Conservation (phyloP, 1,140 invertebrate genomes). For the Drosophila kurseongensis region DNA sequence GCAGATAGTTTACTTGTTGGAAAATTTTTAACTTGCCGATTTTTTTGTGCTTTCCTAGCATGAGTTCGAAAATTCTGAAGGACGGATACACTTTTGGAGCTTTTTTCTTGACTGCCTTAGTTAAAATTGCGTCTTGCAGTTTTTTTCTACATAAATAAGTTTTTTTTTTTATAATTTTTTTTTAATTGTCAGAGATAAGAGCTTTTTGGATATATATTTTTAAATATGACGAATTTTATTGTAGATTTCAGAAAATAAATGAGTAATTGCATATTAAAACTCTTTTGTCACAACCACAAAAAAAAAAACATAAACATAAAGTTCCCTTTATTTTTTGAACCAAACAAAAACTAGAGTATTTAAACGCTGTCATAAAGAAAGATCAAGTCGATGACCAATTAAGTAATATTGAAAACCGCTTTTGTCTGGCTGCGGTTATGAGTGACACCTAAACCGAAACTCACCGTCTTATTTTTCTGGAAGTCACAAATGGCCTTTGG, state of each 20-base stretch:
- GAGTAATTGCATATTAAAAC: too few relatives aligned
- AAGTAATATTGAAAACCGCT: conserved; percentile 24
- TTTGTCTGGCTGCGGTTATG: not conserved
- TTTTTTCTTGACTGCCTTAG: not conserved
- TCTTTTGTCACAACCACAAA: too few relatives aligned
- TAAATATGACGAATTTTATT: too few relatives aligned
- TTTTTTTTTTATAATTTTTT: too few relatives aligned
- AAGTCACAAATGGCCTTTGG: conserved; percentile 37
- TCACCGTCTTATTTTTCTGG: conserved; percentile 50
- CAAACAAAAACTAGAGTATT: not conserved
- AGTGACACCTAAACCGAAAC: conserved; percentile 14
- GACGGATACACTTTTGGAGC: not conserved
- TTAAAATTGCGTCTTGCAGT: too few relatives aligned
- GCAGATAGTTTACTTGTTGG: not conserved
- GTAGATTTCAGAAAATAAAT: too few relatives aligned
- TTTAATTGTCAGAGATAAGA: too few relatives aligned
- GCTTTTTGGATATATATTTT: too few relatives aligned
- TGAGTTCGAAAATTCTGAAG: not conserved
- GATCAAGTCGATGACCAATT: conserved; percentile 25
- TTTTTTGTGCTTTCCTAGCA: not conserved
- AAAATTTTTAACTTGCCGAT: not conserved
- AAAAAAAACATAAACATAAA: too few relatives aligned
- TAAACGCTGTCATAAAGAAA: not conserved
- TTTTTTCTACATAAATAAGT: too few relatives aligned
- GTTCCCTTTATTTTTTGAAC: not conserved